These are phyloP conservation scores for Euglossa dilemma DNA, from an alignment of 1,140 invertebrate species.

Conservation along the genomic window DNA sequence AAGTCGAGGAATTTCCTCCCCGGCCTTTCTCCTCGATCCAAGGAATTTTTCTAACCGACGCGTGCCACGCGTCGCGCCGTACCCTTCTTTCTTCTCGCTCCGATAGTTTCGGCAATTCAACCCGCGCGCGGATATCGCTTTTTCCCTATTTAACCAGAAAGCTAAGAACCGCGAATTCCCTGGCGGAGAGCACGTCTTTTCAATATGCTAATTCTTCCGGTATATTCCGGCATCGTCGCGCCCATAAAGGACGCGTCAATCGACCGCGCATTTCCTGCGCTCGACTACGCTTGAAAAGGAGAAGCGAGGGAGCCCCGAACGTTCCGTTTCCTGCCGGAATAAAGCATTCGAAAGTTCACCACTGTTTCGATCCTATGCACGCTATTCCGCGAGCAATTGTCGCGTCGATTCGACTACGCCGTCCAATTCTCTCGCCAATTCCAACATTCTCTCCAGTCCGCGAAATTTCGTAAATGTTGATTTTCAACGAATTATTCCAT, in stretches of 20 bases:
- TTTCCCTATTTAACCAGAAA: conserved; percentile 74
- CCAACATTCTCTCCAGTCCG: no score
- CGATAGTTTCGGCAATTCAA: conserved; percentile 44
- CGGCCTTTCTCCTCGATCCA: not conserved
- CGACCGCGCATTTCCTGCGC: conserved; percentile 54
- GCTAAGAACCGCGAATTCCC: conserved; percentile 67
- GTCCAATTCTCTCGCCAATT: not conserved
- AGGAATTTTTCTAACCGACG: conserved; percentile 8
- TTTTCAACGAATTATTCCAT: no score
- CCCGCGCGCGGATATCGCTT: conserved; percentile 69
- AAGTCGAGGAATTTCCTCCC: conserved; percentile 2
- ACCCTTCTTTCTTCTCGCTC: not conserved
- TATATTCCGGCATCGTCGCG: conserved; percentile 40
- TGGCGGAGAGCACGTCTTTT: conserved; percentile 51
- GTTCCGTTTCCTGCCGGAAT: conserved; percentile 44
- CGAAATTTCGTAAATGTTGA: no score
- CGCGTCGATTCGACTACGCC: no score
- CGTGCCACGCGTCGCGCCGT: not conserved
- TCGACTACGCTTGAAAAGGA: conserved; percentile 46
- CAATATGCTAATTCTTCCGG: conserved; percentile 70
- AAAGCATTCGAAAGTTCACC: conserved; percentile 28
- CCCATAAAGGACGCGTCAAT: conserved; percentile 59
- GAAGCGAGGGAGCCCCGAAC: conserved; percentile 31
- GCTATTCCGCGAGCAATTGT: not conserved
- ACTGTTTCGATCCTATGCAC: not conserved